phyloP scores from a whole-genome alignment of 2,888 invertebrate species.

The Brachyopa scutellaris region DNA sequence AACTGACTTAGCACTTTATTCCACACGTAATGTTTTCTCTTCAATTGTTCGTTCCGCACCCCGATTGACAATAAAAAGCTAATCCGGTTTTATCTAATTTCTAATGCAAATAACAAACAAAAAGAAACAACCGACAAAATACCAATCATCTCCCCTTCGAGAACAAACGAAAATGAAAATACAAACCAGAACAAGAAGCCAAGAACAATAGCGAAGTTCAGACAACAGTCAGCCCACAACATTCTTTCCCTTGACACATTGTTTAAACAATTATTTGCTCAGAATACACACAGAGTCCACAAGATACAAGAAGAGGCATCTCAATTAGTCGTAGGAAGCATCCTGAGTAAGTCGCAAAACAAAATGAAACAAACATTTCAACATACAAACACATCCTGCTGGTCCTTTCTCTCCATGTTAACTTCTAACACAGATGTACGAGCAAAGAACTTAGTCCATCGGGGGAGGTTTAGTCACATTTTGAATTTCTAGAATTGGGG shows the following conservation, averaged over 20 bases:
- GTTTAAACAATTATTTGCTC: constrained; percentile 64
- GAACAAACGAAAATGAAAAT: constrained; percentile 39
- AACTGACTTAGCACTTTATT: too few relatives aligned
- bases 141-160: constrained; percentile 33
- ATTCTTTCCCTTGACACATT: constrained; percentile 28
- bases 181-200: constrained; percentile 56
- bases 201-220: constrained; percentile 47
- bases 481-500: constrained; percentile 42
- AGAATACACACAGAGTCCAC: constrained; percentile 27
- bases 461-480: constrained; percentile 5
- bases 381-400: neutral
- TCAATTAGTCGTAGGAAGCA: constrained; percentile 60
- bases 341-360: constrained; percentile 19
- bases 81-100: constrained; percentile 81
- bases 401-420: neutral
- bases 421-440: neutral
- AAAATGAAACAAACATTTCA: neutral
- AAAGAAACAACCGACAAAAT: constrained; percentile 52
- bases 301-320: constrained; percentile 50
- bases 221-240: constrained; percentile 21
- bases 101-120: constrained; percentile 79
- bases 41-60: too few relatives aligned
- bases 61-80: constrained; percentile 73
- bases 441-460: constrained; percentile 1
- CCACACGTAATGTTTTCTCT: too few relatives aligned